Evolutionary conservation across 2,113 vertebrate genomes (phyloP).

Genomic region (Erythrocercus mccallii): DNA sequence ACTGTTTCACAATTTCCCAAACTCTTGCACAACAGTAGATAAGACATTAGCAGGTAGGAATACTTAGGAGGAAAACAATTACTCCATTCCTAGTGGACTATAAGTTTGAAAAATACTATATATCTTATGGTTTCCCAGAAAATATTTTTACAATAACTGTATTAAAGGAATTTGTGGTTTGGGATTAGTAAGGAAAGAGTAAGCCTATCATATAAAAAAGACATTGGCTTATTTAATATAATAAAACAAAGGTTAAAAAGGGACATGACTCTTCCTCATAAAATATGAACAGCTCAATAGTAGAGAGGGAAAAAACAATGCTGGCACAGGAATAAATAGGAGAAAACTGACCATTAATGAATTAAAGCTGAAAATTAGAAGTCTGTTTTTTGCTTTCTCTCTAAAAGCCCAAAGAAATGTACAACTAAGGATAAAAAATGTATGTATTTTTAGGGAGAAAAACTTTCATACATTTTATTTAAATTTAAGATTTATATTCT

Average conservation of each 20-base stretch:
- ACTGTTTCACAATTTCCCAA: neutral
- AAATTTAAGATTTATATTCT: neutral
- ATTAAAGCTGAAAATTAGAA: neutral
- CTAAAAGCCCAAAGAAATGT: neutral
- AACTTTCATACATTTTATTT: neutral
- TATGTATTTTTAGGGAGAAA: neutral
- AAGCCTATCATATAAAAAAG: neutral
- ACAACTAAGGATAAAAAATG: neutral
- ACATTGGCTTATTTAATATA: neutral
- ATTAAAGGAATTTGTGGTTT: neutral
- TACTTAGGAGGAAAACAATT: neutral
- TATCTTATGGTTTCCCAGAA: neutral
- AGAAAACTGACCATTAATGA: conserved; percentile 11
- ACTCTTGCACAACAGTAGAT: neutral
- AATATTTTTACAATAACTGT: neutral
- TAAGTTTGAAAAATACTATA: neutral
- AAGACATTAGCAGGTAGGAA: neutral
- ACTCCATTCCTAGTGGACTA: neutral
- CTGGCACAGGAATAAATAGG: conserved; percentile 4
- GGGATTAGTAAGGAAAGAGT: neutral
- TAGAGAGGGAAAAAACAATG: neutral
- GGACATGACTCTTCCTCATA: neutral
- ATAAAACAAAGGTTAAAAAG: neutral
- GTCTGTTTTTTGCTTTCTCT: neutral
- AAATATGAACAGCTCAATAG: neutral